Percentiles rank a stretch among this genome's conserved stretches.
Evolutionary conservation across 2,113 vertebrate species (phyloP).

Genomic region (Poicephalus gulielmi): DNA sequence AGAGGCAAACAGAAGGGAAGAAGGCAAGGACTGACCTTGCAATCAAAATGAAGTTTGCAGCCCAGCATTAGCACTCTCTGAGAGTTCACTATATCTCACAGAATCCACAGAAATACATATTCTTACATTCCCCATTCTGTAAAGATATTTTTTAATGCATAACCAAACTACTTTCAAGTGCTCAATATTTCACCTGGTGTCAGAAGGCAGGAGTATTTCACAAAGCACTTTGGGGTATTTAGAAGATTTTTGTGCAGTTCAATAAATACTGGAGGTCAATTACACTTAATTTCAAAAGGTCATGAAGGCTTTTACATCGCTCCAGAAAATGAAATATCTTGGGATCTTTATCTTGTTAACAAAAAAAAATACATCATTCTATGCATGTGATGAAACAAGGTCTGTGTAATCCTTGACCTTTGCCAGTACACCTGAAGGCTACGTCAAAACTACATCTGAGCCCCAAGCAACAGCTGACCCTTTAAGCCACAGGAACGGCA

Average conservation of each 20-base stretch:
- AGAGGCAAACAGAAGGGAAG: not conserved
- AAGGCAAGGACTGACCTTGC: not conserved
- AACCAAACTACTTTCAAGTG: not conserved
- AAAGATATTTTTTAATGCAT: not conserved
- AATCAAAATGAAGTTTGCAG: not conserved
- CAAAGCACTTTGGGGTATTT: not conserved
- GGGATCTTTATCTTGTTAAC: not conserved
- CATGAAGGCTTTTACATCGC: not conserved
- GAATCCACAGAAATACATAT: not conserved
- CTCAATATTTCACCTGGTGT: not conserved
- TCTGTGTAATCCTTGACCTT: not conserved
- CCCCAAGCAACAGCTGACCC: not conserved
- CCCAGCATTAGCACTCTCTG: not conserved
- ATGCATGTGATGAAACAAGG: not conserved
- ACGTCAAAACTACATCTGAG: not conserved
- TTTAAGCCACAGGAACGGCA: not conserved
- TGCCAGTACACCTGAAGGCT: not conserved
- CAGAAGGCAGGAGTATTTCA: not conserved
- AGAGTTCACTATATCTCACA: not conserved
- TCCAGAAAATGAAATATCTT: not conserved
- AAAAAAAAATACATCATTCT: not conserved
- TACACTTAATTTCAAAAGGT: conserved; percentile 14
- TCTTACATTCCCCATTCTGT: not conserved
- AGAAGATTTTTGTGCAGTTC: not conserved
- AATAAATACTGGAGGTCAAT: not conserved